Conservation (phyloP, 2,797 vertebrate species). For the Natrix natrix region DNA sequence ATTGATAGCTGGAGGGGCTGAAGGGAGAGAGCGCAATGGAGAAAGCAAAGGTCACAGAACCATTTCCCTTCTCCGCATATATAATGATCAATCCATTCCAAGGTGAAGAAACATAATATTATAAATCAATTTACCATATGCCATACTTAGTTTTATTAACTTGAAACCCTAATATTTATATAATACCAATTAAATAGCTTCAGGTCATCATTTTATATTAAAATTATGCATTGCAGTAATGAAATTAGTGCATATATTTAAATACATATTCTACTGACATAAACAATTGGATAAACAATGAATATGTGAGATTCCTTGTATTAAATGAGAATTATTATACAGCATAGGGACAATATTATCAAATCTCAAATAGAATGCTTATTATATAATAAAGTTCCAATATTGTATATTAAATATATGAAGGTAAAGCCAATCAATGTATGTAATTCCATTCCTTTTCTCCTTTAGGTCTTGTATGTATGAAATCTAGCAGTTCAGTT, state of each 20-base stretch:
- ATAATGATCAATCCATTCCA: slow-evolving; percentile 74
- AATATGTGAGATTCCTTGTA: not conserved
- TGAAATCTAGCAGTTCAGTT: slow-evolving; percentile 98
- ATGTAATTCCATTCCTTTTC: slow-evolving; percentile 35
- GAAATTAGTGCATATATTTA: slow-evolving; percentile 8
- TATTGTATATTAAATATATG: not conserved
- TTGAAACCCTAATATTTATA: slow-evolving; percentile 81
- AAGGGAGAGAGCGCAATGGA: slow-evolving; percentile 76
- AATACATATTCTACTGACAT: slow-evolving; percentile 17
- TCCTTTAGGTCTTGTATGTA: slow-evolving; percentile 89
- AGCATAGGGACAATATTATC: not conserved
- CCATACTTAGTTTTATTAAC: slow-evolving; percentile 78
- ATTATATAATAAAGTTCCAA: not conserved
- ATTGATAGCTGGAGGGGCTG: slow-evolving; percentile 91
- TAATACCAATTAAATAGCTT: slow-evolving; percentile 76
- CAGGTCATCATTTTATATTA: slow-evolving; percentile 35
- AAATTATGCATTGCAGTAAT: not conserved
- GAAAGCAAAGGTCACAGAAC: slow-evolving; percentile 86
- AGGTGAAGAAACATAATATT: slow-evolving; percentile 77
- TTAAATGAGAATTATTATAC: not conserved
- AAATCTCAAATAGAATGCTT: slow-evolving; percentile 4
- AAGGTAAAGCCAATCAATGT: not conserved
- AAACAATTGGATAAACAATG: slow-evolving; percentile 13
- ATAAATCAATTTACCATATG: slow-evolving; percentile 91
- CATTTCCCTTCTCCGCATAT: slow-evolving; percentile 82